Base-by-base conservation (phyloP, 2,797 vertebrate species). In the Macroramphosus scolopax region DNA sequence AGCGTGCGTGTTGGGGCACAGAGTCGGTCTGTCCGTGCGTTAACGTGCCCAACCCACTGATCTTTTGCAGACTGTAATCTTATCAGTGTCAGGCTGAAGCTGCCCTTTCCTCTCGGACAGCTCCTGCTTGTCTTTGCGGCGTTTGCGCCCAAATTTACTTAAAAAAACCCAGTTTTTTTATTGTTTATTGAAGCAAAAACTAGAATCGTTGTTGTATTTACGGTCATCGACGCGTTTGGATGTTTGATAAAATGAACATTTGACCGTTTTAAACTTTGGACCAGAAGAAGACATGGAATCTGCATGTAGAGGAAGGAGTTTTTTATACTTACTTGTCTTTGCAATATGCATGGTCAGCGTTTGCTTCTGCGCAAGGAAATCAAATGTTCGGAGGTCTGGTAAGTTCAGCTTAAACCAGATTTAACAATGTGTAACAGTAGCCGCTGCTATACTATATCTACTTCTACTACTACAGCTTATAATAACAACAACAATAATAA, bases 271-370 rank as follows among this genome's bases (percentile, higher is more conserved):
- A 32, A 65, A 75, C 47, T 63, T 60, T 55, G n/a, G 33, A 58
- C 35, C 29, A 34, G 17, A 46, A 49, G 56, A 56, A 69, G 82
- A 79, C 41, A 94, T 94, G 93, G 92, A 87, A 69, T 50, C 81
- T 33, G 52, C 51, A 36, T 57, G 70, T 25, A 79, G 75, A 69
- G 71, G 60, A 28, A 80, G 65, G 49, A 70, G 36, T 51, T 49
- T 83, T 14, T 55, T 88, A 15, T 78, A 69, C 55, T 49, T 85
- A 35, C 53, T 89, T 50, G 52, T 88, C 20, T 69, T 86, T 37
- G 68, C 62, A 26, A 28, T 78, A 29, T 87, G 66, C 62, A 40
- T 78, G 18, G 46, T 68, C 66, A 50, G 70, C 52, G 55, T 85
- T 57, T 81, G 83, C 46, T 49, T 75, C 20, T 72, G 80, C 28